phyloP scores from a whole-genome alignment of 2,888 invertebrate species.

The Zelleria hepariella region DNA sequence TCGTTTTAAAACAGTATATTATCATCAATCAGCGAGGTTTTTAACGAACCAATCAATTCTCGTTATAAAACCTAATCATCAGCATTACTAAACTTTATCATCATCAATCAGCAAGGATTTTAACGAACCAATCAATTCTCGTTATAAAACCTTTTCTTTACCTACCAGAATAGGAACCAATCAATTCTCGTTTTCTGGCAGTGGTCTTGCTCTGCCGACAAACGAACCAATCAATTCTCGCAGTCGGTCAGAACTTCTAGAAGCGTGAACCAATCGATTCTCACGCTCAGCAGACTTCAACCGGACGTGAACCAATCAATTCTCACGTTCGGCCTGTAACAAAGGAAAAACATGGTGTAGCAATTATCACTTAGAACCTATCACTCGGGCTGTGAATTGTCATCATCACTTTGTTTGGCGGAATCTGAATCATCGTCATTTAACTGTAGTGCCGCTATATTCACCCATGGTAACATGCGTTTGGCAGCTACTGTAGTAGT shows the following conservation, averaged over 20 bases:
- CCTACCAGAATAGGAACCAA: background rate
- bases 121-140: background rate
- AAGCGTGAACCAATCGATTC: too few relatives aligned
- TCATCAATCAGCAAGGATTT: background rate
- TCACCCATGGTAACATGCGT: constrained; percentile 5
- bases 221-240: background rate
- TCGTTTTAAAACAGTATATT: background rate
- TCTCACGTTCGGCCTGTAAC: background rate
- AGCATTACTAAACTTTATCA: background rate
- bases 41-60: background rate
- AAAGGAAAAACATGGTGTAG: background rate
- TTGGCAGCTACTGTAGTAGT: constrained; percentile 3
- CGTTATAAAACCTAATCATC: background rate
- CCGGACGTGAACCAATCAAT: background rate
- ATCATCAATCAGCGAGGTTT: background rate
- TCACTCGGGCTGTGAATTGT: background rate
- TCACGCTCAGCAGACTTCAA: background rate
- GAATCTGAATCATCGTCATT: background rate
- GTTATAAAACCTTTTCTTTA: background rate
- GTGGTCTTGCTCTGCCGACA: background rate
- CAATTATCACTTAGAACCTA: background rate
- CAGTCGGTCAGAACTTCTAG: background rate
- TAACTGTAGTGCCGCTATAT: constrained; percentile 1
- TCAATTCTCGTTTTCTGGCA: background rate
- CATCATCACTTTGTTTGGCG: background rate